Conservation (phyloP, 2,888 invertebrate genomes). For the Polyploca ridens region DNA sequence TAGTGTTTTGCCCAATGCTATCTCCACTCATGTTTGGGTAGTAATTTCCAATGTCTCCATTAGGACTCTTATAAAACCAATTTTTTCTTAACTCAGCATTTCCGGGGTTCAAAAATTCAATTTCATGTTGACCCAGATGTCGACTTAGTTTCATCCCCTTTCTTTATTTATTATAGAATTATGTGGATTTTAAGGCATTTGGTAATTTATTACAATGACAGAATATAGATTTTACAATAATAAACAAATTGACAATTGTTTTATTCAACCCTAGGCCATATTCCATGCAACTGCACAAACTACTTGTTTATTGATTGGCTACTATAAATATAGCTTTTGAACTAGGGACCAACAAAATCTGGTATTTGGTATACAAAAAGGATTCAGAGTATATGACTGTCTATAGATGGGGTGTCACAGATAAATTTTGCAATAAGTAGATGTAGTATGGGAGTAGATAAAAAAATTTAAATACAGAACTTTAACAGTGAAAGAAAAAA, state of each 20-base stretch:
- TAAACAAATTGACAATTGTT: constrained; percentile 7
- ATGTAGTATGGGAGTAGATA: too few relatives aligned
- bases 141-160: neutral
- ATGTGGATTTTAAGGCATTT: neutral
- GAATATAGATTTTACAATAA: neutral
- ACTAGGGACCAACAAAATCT: too few relatives aligned
- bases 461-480: too few relatives aligned
- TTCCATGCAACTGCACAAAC: too few relatives aligned
- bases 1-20: constrained; percentile 70
- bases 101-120: too few relatives aligned
- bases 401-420: too few relatives aligned
- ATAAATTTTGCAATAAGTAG: too few relatives aligned
- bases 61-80: constrained; percentile 69
- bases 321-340: too few relatives aligned
- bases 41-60: constrained; percentile 75
- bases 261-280: neutral
- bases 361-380: too few relatives aligned
- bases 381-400: too few relatives aligned
- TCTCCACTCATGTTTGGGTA: constrained; percentile 78
- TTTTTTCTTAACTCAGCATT: constrained; percentile 42
- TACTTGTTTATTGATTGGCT: too few relatives aligned
- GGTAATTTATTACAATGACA: constrained; percentile 20
- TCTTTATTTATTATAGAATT: neutral
- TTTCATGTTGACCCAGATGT: neutral
- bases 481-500: neutral